Base-by-base conservation (phyloP, 2,888 invertebrate genomes). In the Diaperis boleti region DNA sequence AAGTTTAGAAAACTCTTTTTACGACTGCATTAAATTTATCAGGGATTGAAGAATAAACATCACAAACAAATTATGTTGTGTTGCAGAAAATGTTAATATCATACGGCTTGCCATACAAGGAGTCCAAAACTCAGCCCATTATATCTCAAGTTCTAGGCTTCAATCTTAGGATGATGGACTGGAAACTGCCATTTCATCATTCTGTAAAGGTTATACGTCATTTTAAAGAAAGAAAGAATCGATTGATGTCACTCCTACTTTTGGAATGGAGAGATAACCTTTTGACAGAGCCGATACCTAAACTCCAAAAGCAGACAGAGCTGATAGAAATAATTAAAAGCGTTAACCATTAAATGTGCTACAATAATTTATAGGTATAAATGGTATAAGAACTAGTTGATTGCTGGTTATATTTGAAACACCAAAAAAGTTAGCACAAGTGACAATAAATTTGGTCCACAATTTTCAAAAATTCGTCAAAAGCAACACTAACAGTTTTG, bases 51-150 rank as follows among this genome's bases (percentile, higher is more conserved):
- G 42, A 54, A 54, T 42, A 57, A 60, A 60, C 42, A 52, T 60
- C 59, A 52, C 59, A 33, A 44, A 37, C 37, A 59, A 59, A 59
- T 59, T 49, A 49, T 59, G 37, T 56, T 56, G 45, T 56, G 45
- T 45, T 45, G 45, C 45, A 44, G 11, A 42, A 56, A 44, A 56
- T 56, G 56, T 56, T 45, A 56, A 56, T 56, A 56, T 22, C 15
- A 52, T 52, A 13, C 39, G 37, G 33, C 31, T 29, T 7, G 17
- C 45, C 11, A 11, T 41, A 41, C 26, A 54, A 54, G 54, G 54
- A 41, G 54, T 41, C 31, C 39, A 15, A 13, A 52, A 52, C 52
- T 54, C 41, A 54, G 54, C 42, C 42, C 14, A 54, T 54, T 54
- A 54, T 54, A 41, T 18, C 15, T 29, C 6, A 11, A 15, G 29